Base-by-base conservation (phyloP, 1,140 invertebrate species). In the Musca domestica region DNA sequence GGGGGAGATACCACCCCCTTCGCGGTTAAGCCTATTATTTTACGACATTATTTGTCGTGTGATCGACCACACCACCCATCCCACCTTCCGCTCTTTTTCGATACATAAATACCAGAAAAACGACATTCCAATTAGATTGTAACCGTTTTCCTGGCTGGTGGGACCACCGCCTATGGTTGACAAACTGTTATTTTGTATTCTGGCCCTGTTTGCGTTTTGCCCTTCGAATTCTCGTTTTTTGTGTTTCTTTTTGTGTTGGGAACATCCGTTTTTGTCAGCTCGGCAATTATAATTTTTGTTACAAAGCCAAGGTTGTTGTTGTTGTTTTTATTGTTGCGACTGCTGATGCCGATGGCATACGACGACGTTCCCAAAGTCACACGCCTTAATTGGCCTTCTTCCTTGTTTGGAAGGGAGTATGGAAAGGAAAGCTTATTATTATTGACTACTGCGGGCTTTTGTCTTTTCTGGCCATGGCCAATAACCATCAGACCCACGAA, bases 181-280 rank as follows among this genome's bases (percentile, higher is more conserved):
- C 27, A 30, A 30, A 30, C 34, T 10, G 34, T 41, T 41, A 5
- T 5, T 41, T 7, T 41, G n/a, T n/a, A n/a, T 41, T 41, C 10
- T 41, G 27, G 3, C 3, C 3, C 3, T 9, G 17, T 58, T 58
- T 49, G 12, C 2, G 20, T 51, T 51, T 51, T 51, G n/a, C 48
- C 4, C 20, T 51, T 22, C 34, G 34, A 41, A 5, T 41, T 12
- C 10, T n/a, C n/a, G n/a, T n/a, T 46, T 46, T 46, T 15, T 52
- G 12, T 27, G 0, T n/a, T 27, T 27, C 20, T 58, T 58, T 17
- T 14, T 30, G 23, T 58, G 27, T 58, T 30, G 46, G 10, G 23
- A 48, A 47, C 47, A 34, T 68, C 67, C 56, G 66, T 52, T 58
- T 58, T 68, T 68, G 58, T 58, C 67, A 68, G 67, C 47, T 68